Evolutionary conservation across 2,888 invertebrate genomes (phyloP), one percentile per base, ranked within the genome.

Genomic region (Rhagonycha fulva): DNA sequence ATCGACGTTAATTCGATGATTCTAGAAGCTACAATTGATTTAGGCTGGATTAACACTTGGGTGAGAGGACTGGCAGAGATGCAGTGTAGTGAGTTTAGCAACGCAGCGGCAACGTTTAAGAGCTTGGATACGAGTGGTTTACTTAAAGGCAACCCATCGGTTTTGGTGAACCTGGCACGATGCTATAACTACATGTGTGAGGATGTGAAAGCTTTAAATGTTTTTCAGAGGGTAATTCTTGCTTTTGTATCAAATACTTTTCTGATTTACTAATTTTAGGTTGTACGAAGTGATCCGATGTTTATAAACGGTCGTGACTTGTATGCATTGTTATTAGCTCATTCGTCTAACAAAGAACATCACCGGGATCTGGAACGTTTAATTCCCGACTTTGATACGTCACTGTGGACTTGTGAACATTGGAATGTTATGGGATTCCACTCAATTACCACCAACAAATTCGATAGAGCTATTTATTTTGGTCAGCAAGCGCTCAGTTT

Each of bases 371-470:
- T 88, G 28, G 87, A 87, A 78, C 68, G 74, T 61, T 77, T 88
- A 71, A 84, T 85, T 24, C 83, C 84, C 12, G 85, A 85, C 11
- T 82, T 83, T 30, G 86, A 87, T 71, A 85, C 83, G 78, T 83
- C 82, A 9, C 76, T 83, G 19, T 87, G 86, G 87, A 80, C 81
- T 26, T 88, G 89, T 4, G 94, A 94, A 83, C 92, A 94, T 74
- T 96, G 95, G 92, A 91, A 95, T 71, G 93, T 94, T 0, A 90
- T 94, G 86, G 95, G 94, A 1, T 94, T 94, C 86, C 91, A 91
- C 70, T 90, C 93, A 80, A 91, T 91, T 83, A 89, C 91, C 0
- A 88, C 89, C 30, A 91, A 92, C 78, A 93, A 93, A 82, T 90
- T 90, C 76, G 92, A 91, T 19, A 91, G 93, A 82, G 94, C 94